Evolutionary conservation across 2,797 vertebrate species (phyloP).

Genomic region (Coregonus sp.): DNA sequence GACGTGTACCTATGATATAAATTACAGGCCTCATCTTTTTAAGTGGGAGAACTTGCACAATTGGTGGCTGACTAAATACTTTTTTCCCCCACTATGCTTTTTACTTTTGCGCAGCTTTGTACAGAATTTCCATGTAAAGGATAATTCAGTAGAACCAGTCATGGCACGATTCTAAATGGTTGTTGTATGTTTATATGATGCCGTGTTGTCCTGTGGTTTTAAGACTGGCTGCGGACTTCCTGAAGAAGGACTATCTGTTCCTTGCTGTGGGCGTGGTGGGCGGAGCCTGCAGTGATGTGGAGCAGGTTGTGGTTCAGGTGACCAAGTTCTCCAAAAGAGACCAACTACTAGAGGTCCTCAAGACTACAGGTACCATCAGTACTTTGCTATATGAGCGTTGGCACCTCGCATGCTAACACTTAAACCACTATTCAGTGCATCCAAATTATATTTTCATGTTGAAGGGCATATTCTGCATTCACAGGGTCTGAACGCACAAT

Average conservation of each 20-base stretch:
- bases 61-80: too few species aligned
- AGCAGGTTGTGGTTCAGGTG: constrained; percentile 85
- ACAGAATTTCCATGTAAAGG: too few species aligned
- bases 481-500: constrained; percentile 85
- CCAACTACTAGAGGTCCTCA: constrained; percentile 86
- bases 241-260: constrained; percentile 88
- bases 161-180: neutral
- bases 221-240: constrained; percentile 87
- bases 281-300: constrained; percentile 91
- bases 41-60: too few species aligned
- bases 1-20: too few species aligned
- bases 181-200: neutral
- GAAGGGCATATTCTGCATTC: neutral
- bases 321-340: constrained; percentile 84
- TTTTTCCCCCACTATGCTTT: too few species aligned
- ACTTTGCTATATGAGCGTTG: neutral
- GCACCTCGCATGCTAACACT: neutral
- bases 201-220: neutral
- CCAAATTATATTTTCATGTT: neutral
- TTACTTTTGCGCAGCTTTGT: neutral
- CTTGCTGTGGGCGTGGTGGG: constrained; percentile 89
- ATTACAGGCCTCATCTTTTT: too few species aligned
- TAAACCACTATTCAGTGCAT: neutral
- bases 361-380: constrained; percentile 72
- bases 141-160: neutral